A percentile compares a stretch with the other conserved stretches of the same genome.
Conservation (phyloP, 2,888 invertebrate species). For the Lacanobia oleracea region DNA sequence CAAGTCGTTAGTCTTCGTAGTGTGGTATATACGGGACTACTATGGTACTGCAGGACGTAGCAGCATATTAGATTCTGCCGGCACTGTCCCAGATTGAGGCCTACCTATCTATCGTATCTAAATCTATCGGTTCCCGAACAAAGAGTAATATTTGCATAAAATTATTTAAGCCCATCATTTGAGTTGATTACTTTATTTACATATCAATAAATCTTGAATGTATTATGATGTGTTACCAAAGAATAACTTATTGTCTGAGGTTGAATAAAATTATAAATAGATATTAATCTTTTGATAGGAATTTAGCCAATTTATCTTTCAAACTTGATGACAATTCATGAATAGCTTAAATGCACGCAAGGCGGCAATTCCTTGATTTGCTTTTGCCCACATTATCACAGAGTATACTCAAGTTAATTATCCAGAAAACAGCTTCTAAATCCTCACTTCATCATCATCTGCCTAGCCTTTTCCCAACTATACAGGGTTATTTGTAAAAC, state of each 20-base stretch:
- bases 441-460: no score
- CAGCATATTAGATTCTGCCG: no score
- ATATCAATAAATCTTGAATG: slow-evolving; percentile 50
- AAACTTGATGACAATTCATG: slow-evolving; percentile 25
- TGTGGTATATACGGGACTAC: no score
- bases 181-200: slow-evolving; percentile 53
- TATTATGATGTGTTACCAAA: slow-evolving; percentile 15
- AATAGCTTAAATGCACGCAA: not conserved
- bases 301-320: slow-evolving; percentile 11
- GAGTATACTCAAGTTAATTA: no score
- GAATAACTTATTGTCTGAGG: slow-evolving; percentile 39
- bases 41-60: no score
- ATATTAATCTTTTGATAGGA: slow-evolving; percentile 19
- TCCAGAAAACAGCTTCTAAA: no score
- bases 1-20: no score
- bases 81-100: no score
- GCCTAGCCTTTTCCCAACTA: no score
- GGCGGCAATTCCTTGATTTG: not conserved
- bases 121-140: not conserved
- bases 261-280: slow-evolving; percentile 32
- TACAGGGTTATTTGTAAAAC: no score
- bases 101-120: not conserved
- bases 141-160: slow-evolving; percentile 21
- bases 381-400: not conserved
- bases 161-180: slow-evolving; percentile 12